Base-by-base conservation (phyloP, 2,113 vertebrate species). In the Pteropus alecto region DNA sequence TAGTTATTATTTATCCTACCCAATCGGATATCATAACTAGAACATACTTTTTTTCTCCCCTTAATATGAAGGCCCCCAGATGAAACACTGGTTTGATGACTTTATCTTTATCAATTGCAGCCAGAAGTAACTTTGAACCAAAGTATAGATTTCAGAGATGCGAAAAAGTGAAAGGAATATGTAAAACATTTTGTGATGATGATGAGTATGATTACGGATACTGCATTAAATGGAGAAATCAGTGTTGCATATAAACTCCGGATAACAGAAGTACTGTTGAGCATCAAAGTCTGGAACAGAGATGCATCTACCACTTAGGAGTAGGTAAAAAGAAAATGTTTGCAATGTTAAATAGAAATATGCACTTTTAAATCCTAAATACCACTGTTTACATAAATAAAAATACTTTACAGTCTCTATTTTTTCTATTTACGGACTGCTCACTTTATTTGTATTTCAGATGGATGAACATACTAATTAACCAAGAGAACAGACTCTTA, bases 201-300 rank as follows among this genome's bases (percentile, higher is more conserved):
- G 78, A 51, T 86, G 96, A 97, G 8, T 94, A 92, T 92, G 93
- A 97, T 65, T 97, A 89, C 0, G 78, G 96, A 51, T 82, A 94
- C 26, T 97, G 93, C 70, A 91, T 97, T 88, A 96, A 43, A 33
- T 95, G 96, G 96, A 94, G 96, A 85, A 96, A 91, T 35, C 67
- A 87, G n/a, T 97, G 96, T 28, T 98, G 97, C 33, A 46, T 94
- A 35, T 96, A 91, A 95, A 60, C 33, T 13, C 76, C 81, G 43
- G 67, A 90, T 63, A 70, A 46, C 21, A 30, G 58, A 90, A 48
- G 38, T 71, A 6, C 10, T 11, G 12, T 1, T 46, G 30, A 77
- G 0, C 56, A 81, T 76, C 54, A 5, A 54, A 26, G 12, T 54
- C 48, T 60, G 21, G 33, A 95, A 56, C 43, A 58, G 24, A 86